Evolutionary conservation across 2,113 vertebrate genomes (phyloP), one percentile per base, ranked within the genome.

Genomic region (Python bivittatus): DNA sequence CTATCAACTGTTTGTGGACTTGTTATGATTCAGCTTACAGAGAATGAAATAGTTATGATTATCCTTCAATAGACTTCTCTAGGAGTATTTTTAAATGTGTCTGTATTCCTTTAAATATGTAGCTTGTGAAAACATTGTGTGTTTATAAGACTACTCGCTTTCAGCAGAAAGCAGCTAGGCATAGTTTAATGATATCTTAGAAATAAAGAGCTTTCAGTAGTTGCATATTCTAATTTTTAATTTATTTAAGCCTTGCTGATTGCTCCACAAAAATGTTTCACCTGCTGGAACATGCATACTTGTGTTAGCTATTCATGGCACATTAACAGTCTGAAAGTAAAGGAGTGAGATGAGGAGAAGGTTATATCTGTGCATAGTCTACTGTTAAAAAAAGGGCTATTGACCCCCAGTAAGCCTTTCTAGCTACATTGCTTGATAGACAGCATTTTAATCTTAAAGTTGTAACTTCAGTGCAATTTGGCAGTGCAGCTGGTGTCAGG

Each of bases 1-100:
- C 38, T 92, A 53, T 54, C 72, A 88, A 91, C 92, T 64, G 10
- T 72, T 89, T 33, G 0, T 72, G 90, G 92, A 92, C 91, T n/a
- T n/a, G 86, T 1, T 60, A 89, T 42, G 90, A 33, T 0, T 0
- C 92, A 83, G 88, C 44, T 61, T 84, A 79, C 7, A 5, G 6
- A n/a, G 91, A 57, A 88, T 2, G 0, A 22, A 86, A 54, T 89
- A 58, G 44, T 68, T n/a, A n/a, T n/a, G 61, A 68, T 33, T 68
- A n/a, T n/a, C 29, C 29, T 68, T 68, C 64, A 68, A 6, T 68
- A 68, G 64, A 11, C 29, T 68, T 68, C 29, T 68, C 64, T 68
- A 68, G 29, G 64, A 68, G 92, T 58, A 48, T 88, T 57, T 38
- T 72, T 79, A 68, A 68, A 68, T 68, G 64, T 68, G n/a, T 68